phyloP scores from a whole-genome alignment of 2,797 vertebrate genomes.

The Paramormyrops hopkinsi region DNA sequence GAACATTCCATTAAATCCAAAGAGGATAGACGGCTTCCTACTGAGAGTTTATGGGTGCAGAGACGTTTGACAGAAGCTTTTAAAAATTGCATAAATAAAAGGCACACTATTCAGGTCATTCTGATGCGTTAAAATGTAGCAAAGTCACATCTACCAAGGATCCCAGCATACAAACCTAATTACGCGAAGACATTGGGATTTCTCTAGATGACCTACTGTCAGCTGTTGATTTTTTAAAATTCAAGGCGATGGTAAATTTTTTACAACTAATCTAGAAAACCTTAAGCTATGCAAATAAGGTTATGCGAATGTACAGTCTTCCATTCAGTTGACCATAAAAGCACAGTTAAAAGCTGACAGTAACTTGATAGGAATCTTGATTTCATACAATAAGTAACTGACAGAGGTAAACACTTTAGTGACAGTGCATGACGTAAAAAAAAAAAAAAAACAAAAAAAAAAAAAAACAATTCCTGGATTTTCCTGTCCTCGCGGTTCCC shows the following conservation, averaged over 20 bases:
- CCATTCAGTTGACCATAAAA: neutral
- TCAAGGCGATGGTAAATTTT: neutral
- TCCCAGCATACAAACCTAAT: conserved; percentile 14
- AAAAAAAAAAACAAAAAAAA: neutral
- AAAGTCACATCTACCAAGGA: conserved; percentile 31
- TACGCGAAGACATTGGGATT: neutral
- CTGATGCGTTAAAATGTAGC: conserved; percentile 36
- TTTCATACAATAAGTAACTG: conserved; percentile 14
- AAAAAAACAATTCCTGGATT: neutral
- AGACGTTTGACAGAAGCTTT: conserved; percentile 27
- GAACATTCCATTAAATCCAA: conserved; percentile 14
- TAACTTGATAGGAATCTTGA: neutral
- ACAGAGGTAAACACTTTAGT: neutral
- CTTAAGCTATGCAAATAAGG: neutral
- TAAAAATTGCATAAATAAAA: conserved; percentile 45
- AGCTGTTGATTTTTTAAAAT: neutral
- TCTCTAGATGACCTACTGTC: neutral
- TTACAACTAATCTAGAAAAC: neutral
- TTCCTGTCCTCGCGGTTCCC: neutral
- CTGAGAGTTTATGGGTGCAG: conserved; percentile 9
- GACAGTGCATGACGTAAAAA: neutral
- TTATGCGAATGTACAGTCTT: neutral
- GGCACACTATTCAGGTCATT: conserved; percentile 59
- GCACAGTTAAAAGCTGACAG: neutral
- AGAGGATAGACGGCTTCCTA: neutral